A percentile compares a stretch with the other conserved stretches of the same genome.
Conservation (phyloP, 2,797 vertebrate genomes). For the Chloroceryle inda region DNA sequence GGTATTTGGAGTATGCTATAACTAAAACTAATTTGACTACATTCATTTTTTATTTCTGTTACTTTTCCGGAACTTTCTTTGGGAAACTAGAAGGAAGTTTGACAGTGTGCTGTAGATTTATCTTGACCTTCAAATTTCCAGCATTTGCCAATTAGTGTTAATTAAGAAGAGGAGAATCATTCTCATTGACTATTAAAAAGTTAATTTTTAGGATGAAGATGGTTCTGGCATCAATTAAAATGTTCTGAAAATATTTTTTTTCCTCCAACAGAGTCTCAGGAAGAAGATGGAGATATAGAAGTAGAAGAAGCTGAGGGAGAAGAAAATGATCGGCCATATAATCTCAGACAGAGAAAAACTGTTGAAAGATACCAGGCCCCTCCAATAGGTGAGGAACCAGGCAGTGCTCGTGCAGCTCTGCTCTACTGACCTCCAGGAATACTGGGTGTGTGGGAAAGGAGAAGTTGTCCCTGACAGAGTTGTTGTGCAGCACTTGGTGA, state of each 20-base stretch:
- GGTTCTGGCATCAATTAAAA: background rate
- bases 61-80: background rate
- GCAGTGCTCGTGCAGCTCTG: background rate
- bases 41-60: background rate
- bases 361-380: slow-evolving; percentile 98
- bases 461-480: background rate
- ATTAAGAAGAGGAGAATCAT: background rate
- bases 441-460: background rate
- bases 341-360: slow-evolving; percentile 97
- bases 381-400: slow-evolving; percentile 89
- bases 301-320: slow-evolving; percentile 94
- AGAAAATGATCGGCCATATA: slow-evolving; percentile 95
- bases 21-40: background rate
- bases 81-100: background rate
- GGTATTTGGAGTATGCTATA: background rate
- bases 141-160: background rate
- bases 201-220: background rate
- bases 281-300: slow-evolving; percentile 93
- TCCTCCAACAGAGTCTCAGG: slow-evolving; percentile 88
- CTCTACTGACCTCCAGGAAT: background rate
- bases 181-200: background rate
- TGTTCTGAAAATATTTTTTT: background rate
- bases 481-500: background rate
- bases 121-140: background rate
- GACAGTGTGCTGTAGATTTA: background rate